phyloP scores from a whole-genome alignment of 2,797 vertebrate genomes.

The Hippopotamyrus pictus region DNA sequence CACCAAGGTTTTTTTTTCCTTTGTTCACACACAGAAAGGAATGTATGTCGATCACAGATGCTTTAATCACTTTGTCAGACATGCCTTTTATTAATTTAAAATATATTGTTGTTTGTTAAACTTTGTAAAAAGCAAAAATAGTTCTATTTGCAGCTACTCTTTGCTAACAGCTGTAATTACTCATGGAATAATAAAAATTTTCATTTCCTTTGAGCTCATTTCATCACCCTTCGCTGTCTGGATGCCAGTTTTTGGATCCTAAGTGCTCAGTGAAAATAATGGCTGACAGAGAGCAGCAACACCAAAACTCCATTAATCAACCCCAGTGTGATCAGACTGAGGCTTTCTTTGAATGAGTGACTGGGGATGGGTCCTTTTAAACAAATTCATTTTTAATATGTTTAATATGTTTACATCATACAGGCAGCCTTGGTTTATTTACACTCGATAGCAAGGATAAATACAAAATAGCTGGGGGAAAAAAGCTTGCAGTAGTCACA shows the following conservation, averaged over 20 bases:
- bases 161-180: constrained; percentile 18
- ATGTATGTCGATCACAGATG: constrained; percentile 52
- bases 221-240: background rate
- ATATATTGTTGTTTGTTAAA: constrained; percentile 29
- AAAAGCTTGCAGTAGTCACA: background rate
- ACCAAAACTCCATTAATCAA: background rate
- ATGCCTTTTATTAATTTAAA: constrained; percentile 61
- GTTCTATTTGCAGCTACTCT: constrained; percentile 14
- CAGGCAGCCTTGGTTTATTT: constrained; percentile 23
- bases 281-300: background rate
- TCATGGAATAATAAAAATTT: constrained; percentile 15
- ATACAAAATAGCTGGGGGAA: background rate
- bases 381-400: constrained; percentile 24
- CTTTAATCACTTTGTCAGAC: constrained; percentile 52
- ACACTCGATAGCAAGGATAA: constrained; percentile 10
- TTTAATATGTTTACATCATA: constrained; percentile 16
- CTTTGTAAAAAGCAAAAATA: constrained; percentile 15
- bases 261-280: background rate
- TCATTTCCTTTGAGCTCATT: background rate
- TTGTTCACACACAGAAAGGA: constrained; percentile 18
- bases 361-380: background rate
- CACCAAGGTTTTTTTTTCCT: background rate
- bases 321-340: background rate
- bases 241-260: background rate
- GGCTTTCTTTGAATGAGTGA: background rate